These are phyloP conservation scores for Augiades crinisus DNA, from an alignment of 2,888 invertebrate genomes.

Conservation along the genomic window DNA sequence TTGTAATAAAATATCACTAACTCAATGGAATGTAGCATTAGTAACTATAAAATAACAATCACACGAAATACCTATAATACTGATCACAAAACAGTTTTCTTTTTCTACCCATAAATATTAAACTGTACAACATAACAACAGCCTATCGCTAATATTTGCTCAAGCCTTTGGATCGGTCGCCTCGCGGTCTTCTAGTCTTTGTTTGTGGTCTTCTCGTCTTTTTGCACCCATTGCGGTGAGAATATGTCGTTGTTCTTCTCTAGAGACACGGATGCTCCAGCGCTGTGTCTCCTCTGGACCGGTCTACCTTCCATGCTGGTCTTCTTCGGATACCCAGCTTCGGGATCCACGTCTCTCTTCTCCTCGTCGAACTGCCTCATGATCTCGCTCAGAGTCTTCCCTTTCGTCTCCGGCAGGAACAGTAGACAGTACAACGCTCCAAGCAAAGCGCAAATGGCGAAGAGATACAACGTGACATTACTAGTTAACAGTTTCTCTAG, in stretches of 20 bases:
- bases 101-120: constrained; percentile 22
- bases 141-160: constrained; percentile 8
- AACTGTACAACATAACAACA: constrained; percentile 14
- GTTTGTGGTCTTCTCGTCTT: constrained; percentile 40
- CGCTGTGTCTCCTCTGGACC: constrained; percentile 68
- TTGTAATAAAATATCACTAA: constrained; percentile 42
- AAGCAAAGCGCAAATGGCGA: constrained; percentile 80
- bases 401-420: constrained; percentile 86
- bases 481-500: constrained; percentile 79
- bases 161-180: constrained; percentile 12
- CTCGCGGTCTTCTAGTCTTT: constrained; percentile 30
- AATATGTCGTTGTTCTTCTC: constrained; percentile 57
- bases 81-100: constrained; percentile 52
- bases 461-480: constrained; percentile 84
- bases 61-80: constrained; percentile 54
- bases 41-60: constrained; percentile 33
- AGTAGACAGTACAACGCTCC: constrained; percentile 83
- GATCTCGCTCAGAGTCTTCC: constrained; percentile 85
- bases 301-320: constrained; percentile 48
- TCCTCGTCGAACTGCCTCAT: constrained; percentile 82
- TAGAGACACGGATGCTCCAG: constrained; percentile 60
- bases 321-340: constrained; percentile 52
- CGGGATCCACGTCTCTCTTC: constrained; percentile 60
- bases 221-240: constrained; percentile 48
- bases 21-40: constrained; percentile 49